A percentile compares a stretch with the other conserved stretches of the same genome.
These are phyloP conservation scores for Puntigrus tetrazona DNA, from an alignment of 2,113 vertebrate species.

Conservation along the genomic window DNA sequence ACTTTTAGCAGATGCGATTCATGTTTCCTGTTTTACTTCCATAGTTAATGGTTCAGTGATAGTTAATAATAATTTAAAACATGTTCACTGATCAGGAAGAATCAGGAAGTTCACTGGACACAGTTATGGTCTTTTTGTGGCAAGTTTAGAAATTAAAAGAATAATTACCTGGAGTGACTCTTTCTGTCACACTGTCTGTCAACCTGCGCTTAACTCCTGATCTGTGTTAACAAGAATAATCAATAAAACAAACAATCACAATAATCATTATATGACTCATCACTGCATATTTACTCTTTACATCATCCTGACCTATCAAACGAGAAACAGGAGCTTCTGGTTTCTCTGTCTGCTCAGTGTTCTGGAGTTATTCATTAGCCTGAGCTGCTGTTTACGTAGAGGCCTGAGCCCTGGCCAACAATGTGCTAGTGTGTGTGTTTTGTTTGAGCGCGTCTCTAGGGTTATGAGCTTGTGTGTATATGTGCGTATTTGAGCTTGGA, in stretches of 20 bases:
- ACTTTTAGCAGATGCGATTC: background rate
- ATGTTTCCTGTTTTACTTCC: background rate
- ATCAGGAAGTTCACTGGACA: background rate
- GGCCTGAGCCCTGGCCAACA: conserved; percentile 10
- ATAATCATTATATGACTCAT: conserved; percentile 32
- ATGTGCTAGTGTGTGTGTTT: conserved; percentile 14
- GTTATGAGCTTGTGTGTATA: conserved; percentile 34
- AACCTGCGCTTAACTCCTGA: background rate
- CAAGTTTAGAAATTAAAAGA: background rate
- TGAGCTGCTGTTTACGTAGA: conserved; percentile 43
- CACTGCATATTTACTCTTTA: conserved; percentile 7
- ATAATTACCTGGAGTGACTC: background rate
- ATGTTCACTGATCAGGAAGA: background rate
- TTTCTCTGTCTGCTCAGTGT: conserved; percentile 22
- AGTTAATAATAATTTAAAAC: conserved; percentile 7
- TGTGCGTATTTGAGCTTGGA: conserved; percentile 34
- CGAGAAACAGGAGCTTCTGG: background rate
- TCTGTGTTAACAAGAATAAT: background rate
- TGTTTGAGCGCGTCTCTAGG: conserved; percentile 37
- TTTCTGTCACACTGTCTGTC: background rate
- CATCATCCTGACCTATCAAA: background rate
- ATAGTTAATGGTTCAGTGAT: background rate
- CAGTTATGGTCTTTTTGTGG: background rate
- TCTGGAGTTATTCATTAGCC: conserved; percentile 50
- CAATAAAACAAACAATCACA: conserved; percentile 18